These are phyloP conservation scores for Mycalesis mineus DNA, from an alignment of 2,888 invertebrate genomes.

Conservation along the genomic window DNA sequence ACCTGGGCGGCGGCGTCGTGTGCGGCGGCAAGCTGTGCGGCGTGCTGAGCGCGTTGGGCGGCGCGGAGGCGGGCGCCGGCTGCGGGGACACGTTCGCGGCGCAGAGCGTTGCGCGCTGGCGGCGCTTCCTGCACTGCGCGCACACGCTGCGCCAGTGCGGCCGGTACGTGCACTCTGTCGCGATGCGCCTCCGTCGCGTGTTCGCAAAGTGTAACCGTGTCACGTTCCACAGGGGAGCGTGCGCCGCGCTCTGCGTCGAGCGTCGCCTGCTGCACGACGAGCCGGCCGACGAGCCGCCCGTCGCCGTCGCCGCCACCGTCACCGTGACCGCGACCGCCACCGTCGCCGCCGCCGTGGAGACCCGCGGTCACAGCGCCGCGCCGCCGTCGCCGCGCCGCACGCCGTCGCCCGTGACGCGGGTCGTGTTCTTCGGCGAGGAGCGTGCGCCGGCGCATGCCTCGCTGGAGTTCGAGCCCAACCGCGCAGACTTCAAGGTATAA, in stretches of 20 bases:
- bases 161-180: constrained; percentile 34
- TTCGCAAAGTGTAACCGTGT: background rate
- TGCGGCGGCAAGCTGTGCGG: constrained; percentile 61
- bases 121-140: constrained; percentile 60
- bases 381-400: background rate
- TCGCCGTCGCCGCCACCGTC: constrained; percentile 2
- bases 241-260: background rate
- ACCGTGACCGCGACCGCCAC: constrained; percentile 13
- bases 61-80: constrained; percentile 2
- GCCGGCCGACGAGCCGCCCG: background rate
- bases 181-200: background rate
- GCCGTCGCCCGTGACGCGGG: too few relatives aligned
- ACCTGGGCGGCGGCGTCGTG: constrained; percentile 59
- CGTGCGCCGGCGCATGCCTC: constrained; percentile 5
- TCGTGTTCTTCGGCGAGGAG: background rate
- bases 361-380: background rate
- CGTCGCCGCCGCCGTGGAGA: background rate
- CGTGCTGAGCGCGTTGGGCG: constrained; percentile 42
- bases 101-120: constrained; percentile 48
- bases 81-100: constrained; percentile 51
- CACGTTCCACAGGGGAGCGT: background rate
- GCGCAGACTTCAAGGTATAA: constrained; percentile 58
- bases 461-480: constrained; percentile 55
- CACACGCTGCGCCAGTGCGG: constrained; percentile 45
- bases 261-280: constrained; percentile 16